Evolutionary conservation across 35 echinoderm and acorn worm genomes (phyloP).

Genomic region (Acanthaster planci): DNA sequence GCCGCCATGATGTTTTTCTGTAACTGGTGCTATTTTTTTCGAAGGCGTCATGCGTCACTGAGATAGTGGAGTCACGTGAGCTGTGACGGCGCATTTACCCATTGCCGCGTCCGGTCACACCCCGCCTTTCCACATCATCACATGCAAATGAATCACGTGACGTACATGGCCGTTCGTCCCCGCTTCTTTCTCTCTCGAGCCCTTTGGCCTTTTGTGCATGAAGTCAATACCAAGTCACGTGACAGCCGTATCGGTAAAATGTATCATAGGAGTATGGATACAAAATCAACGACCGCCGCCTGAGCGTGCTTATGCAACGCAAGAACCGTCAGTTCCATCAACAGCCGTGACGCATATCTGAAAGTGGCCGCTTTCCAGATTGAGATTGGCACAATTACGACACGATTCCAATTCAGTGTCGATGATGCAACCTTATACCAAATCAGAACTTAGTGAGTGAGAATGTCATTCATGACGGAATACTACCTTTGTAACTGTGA

Average conservation of each 20-base stretch:
- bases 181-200: constrained; percentile 6
- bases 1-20: background rate
- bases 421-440: too few relatives aligned
- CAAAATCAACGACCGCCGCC: background rate
- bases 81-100: background rate
- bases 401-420: too few relatives aligned
- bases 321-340: too few relatives aligned
- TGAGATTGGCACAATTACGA: too few relatives aligned
- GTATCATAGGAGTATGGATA: constrained; percentile 6
- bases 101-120: constrained; percentile 12
- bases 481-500: too few relatives aligned
- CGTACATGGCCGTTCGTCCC: constrained; percentile 17
- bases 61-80: constrained; percentile 23
- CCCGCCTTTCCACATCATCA: constrained; percentile 30
- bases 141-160: constrained; percentile 31
- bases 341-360: too few relatives aligned
- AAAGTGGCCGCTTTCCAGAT: too few relatives aligned
- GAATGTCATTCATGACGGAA: too few relatives aligned
- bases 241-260: background rate
- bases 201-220: constrained; percentile 30
- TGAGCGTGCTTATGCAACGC: too few relatives aligned
- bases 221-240: constrained; percentile 26
- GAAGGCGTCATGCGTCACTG: constrained; percentile 7
- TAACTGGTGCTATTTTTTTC: constrained; percentile 13
- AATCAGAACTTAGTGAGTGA: too few relatives aligned